Evolutionary conservation across 1,140 invertebrate species (phyloP), one percentile per base, ranked within the genome.

Genomic region (Zaprionus vittiger): DNA sequence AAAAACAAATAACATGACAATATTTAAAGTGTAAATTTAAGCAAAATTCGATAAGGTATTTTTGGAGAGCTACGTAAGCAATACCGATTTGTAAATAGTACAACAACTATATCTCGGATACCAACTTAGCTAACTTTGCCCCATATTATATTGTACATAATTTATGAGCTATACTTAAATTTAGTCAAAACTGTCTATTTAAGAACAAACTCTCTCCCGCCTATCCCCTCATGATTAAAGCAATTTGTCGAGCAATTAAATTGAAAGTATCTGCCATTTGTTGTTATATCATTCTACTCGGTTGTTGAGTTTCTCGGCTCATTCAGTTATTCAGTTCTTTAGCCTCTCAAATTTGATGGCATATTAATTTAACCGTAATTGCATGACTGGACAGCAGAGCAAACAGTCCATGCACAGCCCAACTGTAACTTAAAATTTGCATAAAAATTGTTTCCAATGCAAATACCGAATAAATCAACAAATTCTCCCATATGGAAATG

Each of bases 171-270:
- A 59, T 44, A 74, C 60, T 78, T 78, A 78, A 44, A 74, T 55
- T 73, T 74, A 77, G 75, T 77, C 75, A 69, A 77, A 59, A 17
- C 1, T 17, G 6, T 47, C 41, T n/a, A 47, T 47, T 17, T 47
- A 47, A 47, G 41, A 17, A 47, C n/a, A n/a, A n/a, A n/a, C 41
- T 15, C 6, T 6, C n/a, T n/a, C 4, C 5, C 5, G 11, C 15
- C 5, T 2, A 11, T 14, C 37, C 72, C 52, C 55, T 49, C 26
- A 75, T 85, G 5, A 38, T 73, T 17, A 72, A 82, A 79, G 66
- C 79, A 79, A 86, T 79, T 83, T 77, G 68, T 49, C 60, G 59
- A 71, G 44, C 61, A 52, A 61, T 68, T 80, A n/a, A 57, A 80
- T 73, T 73, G 49, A 79, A 76, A 70, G 52, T 65, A 57, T 60